phyloP scores from a whole-genome alignment of 2,888 invertebrate species.

The Seladonia tumulorum region DNA sequence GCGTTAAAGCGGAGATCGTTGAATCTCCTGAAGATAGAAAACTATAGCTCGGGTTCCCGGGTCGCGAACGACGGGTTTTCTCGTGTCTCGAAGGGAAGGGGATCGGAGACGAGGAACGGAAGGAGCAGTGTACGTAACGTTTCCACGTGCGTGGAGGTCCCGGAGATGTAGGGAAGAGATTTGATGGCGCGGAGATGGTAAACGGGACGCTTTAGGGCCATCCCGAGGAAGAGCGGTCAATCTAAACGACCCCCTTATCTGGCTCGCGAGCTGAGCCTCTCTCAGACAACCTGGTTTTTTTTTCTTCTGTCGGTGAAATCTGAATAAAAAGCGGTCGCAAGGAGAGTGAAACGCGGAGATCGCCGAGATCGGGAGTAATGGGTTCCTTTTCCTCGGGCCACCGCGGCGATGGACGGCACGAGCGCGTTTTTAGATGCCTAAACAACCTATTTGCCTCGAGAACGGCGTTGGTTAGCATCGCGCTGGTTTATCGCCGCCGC shows the following conservation, averaged over 20 bases:
- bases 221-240: conserved; percentile 82
- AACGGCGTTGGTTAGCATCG: conserved; percentile 68
- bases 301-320: conserved; percentile 73
- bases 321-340: conserved; percentile 77
- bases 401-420: conserved; percentile 58
- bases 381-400: conserved; percentile 48
- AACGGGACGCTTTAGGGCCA: conserved; percentile 83
- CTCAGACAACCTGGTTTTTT: conserved; percentile 40
- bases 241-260: conserved; percentile 83
- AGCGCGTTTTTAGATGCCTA: conserved; percentile 57
- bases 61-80: conserved; percentile 13
- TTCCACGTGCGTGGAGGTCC: conserved; percentile 50
- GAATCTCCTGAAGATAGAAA: neutral
- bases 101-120: conserved; percentile 18
- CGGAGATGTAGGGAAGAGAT: conserved; percentile 78
- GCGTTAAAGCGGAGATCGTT: neutral
- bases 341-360: conserved; percentile 65
- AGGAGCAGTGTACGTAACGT: conserved; percentile 52
- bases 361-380: conserved; percentile 61
- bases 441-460: conserved; percentile 62
- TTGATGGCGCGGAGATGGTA: conserved; percentile 78
- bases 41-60: conserved; percentile 7
- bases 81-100: neutral
- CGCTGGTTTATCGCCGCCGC: conserved; percentile 48
- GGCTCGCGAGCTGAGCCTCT: conserved; percentile 50